Evolutionary conservation across 2,797 vertebrate genomes (phyloP), one percentile per base, ranked within the genome.

Genomic region (Orientallactaga sibirica): DNA sequence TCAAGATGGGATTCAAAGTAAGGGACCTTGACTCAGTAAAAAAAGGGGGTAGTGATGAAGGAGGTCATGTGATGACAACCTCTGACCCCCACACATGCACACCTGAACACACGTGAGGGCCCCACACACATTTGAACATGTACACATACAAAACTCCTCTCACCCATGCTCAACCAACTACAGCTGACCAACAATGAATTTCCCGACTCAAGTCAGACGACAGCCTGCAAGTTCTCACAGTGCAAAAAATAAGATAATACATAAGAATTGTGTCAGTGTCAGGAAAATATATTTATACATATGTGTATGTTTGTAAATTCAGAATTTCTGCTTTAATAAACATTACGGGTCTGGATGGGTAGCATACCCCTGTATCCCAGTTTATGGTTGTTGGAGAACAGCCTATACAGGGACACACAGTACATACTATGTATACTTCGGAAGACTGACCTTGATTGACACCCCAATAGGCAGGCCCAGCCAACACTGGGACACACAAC

Each of bases 291-390:
- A 66, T 24, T 86, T 76, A 85, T 15, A 16, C 64, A 92, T 82
- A 74, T 22, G 19, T 29, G 3, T 78, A 7, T 84, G 62, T 37
- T 41, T 24, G 9, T 48, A 61, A 58, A 85, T 58, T 80, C 74
- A 86, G 83, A 86, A 90, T 84, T 81, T 79, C 43, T 33, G 16
- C 24, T 73, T 92, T 25, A 76, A 90, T 87, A 91, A 93, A 84
- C 73, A 82, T 61, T 41, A 74, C 24, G 37, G 33, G 3, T 73
- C 64, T 85, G 61, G 8, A 37, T 48, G 19, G 25, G 24, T 41
- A n/a, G 52, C 24, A 85, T 14, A 73, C 24, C 48, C 33, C 29
- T 24, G 7, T 18, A 84, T 71, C 43, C 7, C 82, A 55, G 66
- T 3, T 71, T 14, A 85, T 27, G 52, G 66, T 24, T 20, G 33